Evolutionary conservation across 1,140 invertebrate genomes (phyloP).

Genomic region (Cherax destructor): DNA sequence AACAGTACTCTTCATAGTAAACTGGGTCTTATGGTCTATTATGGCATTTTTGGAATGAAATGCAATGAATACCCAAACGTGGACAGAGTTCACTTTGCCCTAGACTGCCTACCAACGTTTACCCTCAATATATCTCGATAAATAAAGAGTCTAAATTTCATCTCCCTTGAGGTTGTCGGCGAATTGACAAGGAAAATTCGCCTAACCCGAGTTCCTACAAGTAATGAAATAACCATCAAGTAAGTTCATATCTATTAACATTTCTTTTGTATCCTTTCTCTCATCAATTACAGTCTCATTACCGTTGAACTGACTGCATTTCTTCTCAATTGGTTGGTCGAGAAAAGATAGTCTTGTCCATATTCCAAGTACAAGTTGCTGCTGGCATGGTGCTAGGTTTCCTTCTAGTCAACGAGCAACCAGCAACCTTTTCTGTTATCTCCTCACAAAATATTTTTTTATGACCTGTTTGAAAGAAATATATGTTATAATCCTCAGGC

Average conservation of each 20-base stretch:
- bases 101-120: conserved; percentile 1
- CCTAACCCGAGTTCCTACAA: conserved; percentile 26
- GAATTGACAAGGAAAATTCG: conserved; percentile 60
- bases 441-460: background rate
- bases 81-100: background rate
- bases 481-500: background rate
- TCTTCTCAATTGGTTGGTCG: background rate
- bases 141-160: background rate
- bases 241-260: conserved; percentile 16
- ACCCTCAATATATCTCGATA: conserved; percentile 1
- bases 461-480: background rate
- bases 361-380: background rate
- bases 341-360: background rate
- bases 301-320: background rate
- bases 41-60: conserved; percentile 13
- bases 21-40: background rate
- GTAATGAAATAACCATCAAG: conserved; percentile 17
- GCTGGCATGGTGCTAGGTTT: background rate
- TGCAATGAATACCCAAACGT: background rate
- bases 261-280: background rate
- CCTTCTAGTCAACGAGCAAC: background rate
- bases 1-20: conserved; percentile 5
- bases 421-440: background rate
- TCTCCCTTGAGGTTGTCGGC: conserved; percentile 48
- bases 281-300: background rate